These are phyloP conservation scores for Cyclargus thomasi DNA, from an alignment of 1,140 invertebrate species.

Conservation along the genomic window DNA sequence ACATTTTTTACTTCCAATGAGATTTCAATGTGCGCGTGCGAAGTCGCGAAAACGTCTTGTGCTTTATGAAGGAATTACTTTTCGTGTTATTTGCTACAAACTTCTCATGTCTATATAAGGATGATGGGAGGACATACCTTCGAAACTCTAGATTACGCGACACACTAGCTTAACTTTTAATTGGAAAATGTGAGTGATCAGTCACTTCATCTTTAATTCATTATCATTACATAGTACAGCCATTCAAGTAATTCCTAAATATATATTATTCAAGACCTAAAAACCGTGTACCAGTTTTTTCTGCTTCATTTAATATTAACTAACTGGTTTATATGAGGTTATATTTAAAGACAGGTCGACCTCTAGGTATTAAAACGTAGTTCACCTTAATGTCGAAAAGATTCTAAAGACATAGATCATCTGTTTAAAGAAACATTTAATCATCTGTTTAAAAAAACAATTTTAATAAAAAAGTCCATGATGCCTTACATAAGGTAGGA, in stretches of 20 bases:
- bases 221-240: not conserved
- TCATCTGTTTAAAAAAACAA: not conserved
- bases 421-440: not conserved
- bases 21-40: no score
- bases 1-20: no score
- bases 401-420: not conserved
- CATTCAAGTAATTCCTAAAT: not conserved
- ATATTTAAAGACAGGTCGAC: not conserved
- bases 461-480: not conserved
- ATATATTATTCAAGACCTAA: constrained; percentile 12
- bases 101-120: no score
- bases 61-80: no score
- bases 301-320: not conserved
- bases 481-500: not conserved
- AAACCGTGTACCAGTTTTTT: not conserved
- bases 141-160: no score
- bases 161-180: not conserved
- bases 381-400: not conserved
- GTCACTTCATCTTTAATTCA: not conserved
- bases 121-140: no score
- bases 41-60: no score
- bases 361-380: not conserved
- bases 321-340: not conserved
- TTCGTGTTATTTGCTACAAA: no score
- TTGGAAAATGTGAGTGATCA: not conserved